Evolutionary conservation across 2,888 invertebrate species (phyloP).

Genomic region (Apotomis turbidana): DNA sequence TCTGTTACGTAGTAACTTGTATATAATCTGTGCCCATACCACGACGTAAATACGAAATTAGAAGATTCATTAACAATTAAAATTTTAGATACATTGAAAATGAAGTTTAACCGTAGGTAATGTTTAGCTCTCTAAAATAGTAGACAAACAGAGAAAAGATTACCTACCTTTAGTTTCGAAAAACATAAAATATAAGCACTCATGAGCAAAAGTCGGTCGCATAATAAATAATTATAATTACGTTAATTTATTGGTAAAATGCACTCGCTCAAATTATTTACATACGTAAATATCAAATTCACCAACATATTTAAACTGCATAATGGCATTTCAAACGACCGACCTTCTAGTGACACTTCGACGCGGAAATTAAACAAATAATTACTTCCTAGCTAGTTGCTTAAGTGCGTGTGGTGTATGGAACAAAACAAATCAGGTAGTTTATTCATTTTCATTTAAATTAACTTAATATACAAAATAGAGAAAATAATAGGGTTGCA

Average conservation of each 20-base stretch:
- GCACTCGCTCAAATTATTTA: background rate
- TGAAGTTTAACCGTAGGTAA: too few species aligned
- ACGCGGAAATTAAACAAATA: constrained; percentile 74
- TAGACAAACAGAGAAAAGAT: too few species aligned
- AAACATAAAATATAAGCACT: too few species aligned
- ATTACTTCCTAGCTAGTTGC: constrained; percentile 63
- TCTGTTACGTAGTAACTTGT: too few species aligned
- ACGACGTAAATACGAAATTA: too few species aligned
- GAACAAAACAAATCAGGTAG: constrained; percentile 43
- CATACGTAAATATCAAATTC: constrained; percentile 34
- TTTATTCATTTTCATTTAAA: constrained; percentile 32
- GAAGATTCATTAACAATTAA: too few species aligned
- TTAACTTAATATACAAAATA: constrained; percentile 19
- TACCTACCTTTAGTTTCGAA: too few species aligned
- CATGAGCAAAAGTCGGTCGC: too few species aligned
- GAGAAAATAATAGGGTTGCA: constrained; percentile 14
- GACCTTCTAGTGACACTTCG: constrained; percentile 71
- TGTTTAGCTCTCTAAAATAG: too few species aligned
- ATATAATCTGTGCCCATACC: too few species aligned
- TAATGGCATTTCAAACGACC: constrained; percentile 66
- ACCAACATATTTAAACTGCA: constrained; percentile 37
- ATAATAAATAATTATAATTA: too few species aligned
- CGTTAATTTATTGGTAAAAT: background rate
- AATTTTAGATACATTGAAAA: too few species aligned
- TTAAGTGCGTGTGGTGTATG: constrained; percentile 46